Percentiles rank a stretch among this genome's conserved stretches.
phyloP scores from a whole-genome alignment of 2,113 vertebrate species.

The Argyrosomus japonicus region DNA sequence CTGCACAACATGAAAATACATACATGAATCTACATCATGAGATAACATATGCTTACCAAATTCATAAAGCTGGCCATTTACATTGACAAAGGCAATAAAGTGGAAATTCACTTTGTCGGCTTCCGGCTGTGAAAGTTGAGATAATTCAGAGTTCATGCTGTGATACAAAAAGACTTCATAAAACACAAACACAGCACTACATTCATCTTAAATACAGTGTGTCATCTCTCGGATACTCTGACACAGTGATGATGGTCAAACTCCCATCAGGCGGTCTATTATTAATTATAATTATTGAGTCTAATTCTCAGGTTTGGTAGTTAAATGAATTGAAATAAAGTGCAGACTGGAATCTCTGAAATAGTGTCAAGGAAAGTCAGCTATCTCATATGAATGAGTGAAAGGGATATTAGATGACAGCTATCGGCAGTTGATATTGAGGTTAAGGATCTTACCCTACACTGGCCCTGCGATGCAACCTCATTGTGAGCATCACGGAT shows the following conservation, averaged over 20 bases:
- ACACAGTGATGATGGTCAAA: too few species aligned
- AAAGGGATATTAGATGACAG: background rate
- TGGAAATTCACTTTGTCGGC: constrained; percentile 94
- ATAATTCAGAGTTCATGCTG: background rate
- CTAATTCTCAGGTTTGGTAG: background rate
- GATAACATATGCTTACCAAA: constrained; percentile 85
- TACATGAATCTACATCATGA: background rate
- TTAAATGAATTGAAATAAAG: background rate
- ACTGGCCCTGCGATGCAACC: constrained; percentile 91
- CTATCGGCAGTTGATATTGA: background rate
- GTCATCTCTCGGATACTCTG: background rate
- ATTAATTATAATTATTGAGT: background rate
- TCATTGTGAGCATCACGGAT: constrained; percentile 92
- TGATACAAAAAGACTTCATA: background rate
- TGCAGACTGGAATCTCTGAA: background rate
- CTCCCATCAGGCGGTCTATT: too few species aligned
- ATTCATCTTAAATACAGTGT: background rate
- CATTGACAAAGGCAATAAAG: constrained; percentile 93
- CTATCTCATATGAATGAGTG: background rate
- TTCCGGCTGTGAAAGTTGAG: constrained; percentile 83
- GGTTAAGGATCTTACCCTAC: constrained; percentile 85
- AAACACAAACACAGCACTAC: background rate
- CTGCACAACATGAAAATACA: background rate
- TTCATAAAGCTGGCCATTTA: constrained; percentile 93
- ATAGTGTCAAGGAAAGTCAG: background rate